Evolutionary conservation across 1,140 invertebrate species (phyloP), one percentile per base, ranked within the genome.

Genomic region (Diorhabda elongata): DNA sequence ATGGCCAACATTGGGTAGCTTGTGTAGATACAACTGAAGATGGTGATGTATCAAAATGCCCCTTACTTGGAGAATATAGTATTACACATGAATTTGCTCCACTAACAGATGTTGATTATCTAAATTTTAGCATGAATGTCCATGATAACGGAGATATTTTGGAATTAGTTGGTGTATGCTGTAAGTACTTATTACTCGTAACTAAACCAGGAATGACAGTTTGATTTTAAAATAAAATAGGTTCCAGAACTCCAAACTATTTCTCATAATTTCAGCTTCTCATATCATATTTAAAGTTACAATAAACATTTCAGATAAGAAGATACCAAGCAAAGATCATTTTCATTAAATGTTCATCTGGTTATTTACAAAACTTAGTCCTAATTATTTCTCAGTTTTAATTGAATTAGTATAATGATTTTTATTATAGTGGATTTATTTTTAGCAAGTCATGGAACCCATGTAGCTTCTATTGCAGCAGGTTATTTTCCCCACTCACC

Each of bases 391-490:
- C 26, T 26, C 11, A 11, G 26, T 26, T 26, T 26, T 26, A 26
- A 26, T 26, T 26, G 26, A 26, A 26, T 26, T 1, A 1, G 0
- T 26, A 26, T 26, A 8, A n/a, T 4, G 6, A 6, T 59, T 43
- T 42, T 42, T 56, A 26, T 5, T 61, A 61, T 67, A 52, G 2
- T 6, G 47, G 3, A 47, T 61, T 57, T 68, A 59, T 68, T 84
- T 83, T 67, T 78, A 96, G 94, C 94, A 42, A 89, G 91, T 62
- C 97, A 99, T 83, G 97, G 96, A 11, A 98, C 96, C 2, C 97
- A 99, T 80, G 98, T 99, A 9, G 95, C 97, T 0, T 92, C 94
- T 26, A 99, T 99, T 73, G 94, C 97, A 42, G 89, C 95, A 41
- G 97, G 91, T 0, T 88, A 95, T 84, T 98, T 97, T 83, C 92